A percentile compares a stretch with the other conserved stretches of the same genome.
These are phyloP conservation scores for Malurus splendens DNA, from an alignment of 2,797 vertebrate genomes.

Conservation along the genomic window DNA sequence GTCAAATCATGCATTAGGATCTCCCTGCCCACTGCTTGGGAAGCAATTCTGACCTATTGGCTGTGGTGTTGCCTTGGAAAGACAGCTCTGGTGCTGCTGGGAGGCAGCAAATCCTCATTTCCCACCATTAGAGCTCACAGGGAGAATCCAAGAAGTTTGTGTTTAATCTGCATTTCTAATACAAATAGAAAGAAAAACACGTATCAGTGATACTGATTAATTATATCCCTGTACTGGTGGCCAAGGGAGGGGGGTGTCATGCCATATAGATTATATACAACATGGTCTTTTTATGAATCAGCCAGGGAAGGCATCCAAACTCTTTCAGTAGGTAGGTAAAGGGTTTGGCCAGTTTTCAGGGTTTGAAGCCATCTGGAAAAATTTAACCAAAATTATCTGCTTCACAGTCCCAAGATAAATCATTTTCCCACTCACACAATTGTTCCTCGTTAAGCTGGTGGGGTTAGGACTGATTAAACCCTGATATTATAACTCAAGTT, in stretches of 20 bases:
- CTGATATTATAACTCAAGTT: constrained; percentile 63
- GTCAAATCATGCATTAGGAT: background rate
- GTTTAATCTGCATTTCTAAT: constrained; percentile 9
- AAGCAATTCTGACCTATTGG: background rate
- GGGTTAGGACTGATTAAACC: constrained; percentile 70
- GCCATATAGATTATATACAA: background rate
- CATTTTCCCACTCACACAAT: constrained; percentile 78
- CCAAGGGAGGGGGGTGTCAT: background rate
- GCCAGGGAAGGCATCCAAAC: background rate
- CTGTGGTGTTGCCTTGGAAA: background rate
- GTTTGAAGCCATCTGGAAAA: constrained; percentile 73
- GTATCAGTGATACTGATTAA: constrained; percentile 15
- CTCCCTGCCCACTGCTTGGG: background rate
- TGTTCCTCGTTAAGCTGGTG: constrained; percentile 76
- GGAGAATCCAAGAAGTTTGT: background rate
- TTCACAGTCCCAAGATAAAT: constrained; percentile 76
- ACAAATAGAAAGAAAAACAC: constrained; percentile 15
- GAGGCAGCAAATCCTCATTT: background rate
- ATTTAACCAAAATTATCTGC: constrained; percentile 77
- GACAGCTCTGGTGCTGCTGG: background rate
- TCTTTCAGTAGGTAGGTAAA: constrained; percentile 71
- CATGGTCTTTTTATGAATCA: constrained; percentile 35
- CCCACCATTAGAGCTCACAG: background rate
- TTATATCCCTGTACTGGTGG: constrained; percentile 21
- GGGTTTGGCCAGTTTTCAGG: constrained; percentile 57